A percentile compares a stretch with the other conserved stretches of the same genome.
phyloP scores from a whole-genome alignment of 2,113 vertebrate genomes.

The Cynocephalus volans region DNA sequence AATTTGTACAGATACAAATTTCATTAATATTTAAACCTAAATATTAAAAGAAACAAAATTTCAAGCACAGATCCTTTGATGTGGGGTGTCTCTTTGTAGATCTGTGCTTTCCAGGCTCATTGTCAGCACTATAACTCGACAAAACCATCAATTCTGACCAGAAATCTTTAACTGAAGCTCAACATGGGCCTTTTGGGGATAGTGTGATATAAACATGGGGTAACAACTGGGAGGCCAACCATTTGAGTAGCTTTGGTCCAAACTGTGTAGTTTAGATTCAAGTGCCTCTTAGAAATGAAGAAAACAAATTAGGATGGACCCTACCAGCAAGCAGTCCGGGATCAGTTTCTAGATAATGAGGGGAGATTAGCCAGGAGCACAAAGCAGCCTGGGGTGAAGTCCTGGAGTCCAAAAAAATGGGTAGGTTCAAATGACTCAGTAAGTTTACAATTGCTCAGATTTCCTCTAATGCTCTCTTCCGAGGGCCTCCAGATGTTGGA shows the following conservation, averaged over 20 bases:
- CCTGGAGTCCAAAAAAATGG: not conserved
- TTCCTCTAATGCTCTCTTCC: not conserved
- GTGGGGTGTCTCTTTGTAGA: not conserved
- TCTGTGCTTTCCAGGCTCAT: not conserved
- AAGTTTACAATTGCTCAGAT: not conserved
- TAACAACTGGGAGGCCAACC: not conserved
- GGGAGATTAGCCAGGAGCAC: not conserved
- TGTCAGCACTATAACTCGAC: not conserved
- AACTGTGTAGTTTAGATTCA: not conserved
- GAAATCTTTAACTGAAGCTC: not conserved
- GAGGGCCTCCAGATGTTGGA: not conserved
- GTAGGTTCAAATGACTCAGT: not conserved
- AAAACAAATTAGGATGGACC: not conserved
- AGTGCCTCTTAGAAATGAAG: not conserved
- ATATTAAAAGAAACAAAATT: conserved; percentile 71
- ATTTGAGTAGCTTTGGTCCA: not conserved
- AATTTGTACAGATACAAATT: conserved; percentile 75
- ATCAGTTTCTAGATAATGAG: not conserved
- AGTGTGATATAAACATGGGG: not conserved
- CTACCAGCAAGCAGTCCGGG: not conserved
- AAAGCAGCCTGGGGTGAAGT: not conserved
- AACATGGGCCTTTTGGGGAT: not conserved
- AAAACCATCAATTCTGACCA: not conserved
- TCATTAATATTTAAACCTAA: conserved; percentile 79
- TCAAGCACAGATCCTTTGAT: conserved; percentile 42